phyloP scores from a whole-genome alignment of 1,140 invertebrate genomes.

The Ptiloglossa arizonensis region DNA sequence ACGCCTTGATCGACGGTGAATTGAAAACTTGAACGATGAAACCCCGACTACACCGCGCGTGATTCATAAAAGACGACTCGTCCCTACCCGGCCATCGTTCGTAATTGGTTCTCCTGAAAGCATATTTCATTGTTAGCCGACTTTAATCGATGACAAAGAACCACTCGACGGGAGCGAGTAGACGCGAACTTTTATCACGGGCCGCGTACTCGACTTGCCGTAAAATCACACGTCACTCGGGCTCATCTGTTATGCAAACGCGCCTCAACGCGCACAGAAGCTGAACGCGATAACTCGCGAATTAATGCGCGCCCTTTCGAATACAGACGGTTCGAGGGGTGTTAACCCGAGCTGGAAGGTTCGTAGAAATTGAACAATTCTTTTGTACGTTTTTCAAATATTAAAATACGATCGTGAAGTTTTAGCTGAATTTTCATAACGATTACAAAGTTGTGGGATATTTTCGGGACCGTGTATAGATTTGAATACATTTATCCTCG shows the following conservation, averaged over 20 bases:
- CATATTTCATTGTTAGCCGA: constrained; percentile 49
- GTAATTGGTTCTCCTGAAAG: constrained; percentile 58
- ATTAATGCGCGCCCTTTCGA: background rate
- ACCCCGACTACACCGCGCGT: constrained; percentile 48
- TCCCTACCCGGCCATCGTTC: constrained; percentile 1
- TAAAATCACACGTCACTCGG: constrained; percentile 34
- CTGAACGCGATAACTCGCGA: constrained; percentile 16
- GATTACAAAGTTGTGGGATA: no score
- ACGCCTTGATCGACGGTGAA: constrained; percentile 51
- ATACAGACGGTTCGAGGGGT: no score
- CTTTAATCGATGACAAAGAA: constrained; percentile 41
- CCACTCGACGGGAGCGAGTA: background rate
- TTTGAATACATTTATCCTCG: no score
- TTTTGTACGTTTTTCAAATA: no score
- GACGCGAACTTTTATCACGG: constrained; percentile 23
- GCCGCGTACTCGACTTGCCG: background rate
- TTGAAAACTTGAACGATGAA: constrained; percentile 48
- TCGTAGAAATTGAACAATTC: no score
- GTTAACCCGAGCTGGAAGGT: no score
- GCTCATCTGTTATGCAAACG: constrained; percentile 53
- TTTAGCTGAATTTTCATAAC: no score
- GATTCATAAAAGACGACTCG: constrained; percentile 44
- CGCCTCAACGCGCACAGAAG: constrained; percentile 13
- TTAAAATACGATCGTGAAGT: no score
- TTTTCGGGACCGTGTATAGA: no score